Percentiles rank a stretch among this genome's conserved stretches.
phyloP scores from a whole-genome alignment of 2,888 invertebrate species.

The Aspidapion aeneum region DNA sequence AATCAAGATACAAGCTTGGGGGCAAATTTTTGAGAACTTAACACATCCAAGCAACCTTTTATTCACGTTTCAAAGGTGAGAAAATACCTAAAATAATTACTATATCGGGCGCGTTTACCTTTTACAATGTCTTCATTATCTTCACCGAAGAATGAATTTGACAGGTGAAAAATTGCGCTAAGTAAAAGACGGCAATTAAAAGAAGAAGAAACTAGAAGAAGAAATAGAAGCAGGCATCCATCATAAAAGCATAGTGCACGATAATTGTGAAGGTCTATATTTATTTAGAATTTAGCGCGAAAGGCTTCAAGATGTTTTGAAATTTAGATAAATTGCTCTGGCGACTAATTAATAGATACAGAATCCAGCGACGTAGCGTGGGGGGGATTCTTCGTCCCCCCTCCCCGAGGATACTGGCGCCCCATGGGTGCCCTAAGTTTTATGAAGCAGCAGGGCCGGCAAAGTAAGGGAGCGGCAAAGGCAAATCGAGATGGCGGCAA shows the following conservation, averaged over 20 bases:
- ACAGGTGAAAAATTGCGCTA: neutral
- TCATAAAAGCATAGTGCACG: neutral
- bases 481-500: too few relatives aligned
- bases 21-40: neutral
- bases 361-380: too few relatives aligned
- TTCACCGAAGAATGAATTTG: neutral
- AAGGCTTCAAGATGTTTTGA: neutral
- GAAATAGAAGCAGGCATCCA: neutral
- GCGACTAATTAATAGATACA: too few relatives aligned
- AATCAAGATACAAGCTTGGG: neutral
- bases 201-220: neutral
- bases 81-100: neutral
- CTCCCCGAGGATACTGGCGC: too few relatives aligned
- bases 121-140: neutral
- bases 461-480: too few relatives aligned
- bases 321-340: neutral
- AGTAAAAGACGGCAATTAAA: neutral
- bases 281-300: neutral
- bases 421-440: too few relatives aligned
- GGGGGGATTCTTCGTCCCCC: too few relatives aligned
- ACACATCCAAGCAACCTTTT: neutral
- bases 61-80: neutral
- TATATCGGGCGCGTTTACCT: neutral
- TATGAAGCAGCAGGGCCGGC: too few relatives aligned
- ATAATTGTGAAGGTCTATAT: neutral